Evolutionary conservation across 2,888 invertebrate genomes (phyloP), one percentile per base, ranked within the genome.

Genomic region (Gortyna flavago): DNA sequence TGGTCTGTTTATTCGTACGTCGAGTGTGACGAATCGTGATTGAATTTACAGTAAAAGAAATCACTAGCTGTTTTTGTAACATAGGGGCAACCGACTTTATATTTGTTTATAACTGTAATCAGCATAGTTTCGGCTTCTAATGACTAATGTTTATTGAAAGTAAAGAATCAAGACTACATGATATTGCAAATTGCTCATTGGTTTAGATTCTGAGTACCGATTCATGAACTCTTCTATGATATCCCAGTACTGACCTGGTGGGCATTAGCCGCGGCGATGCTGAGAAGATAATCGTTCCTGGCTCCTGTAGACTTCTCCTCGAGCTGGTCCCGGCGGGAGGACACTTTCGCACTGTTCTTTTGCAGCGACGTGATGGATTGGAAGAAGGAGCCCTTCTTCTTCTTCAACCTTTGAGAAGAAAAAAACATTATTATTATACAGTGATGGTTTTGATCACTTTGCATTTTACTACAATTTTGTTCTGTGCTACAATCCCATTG

Each of bases 341-440:
- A 98, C 66, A 99, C 99, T 97, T 99, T 99, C n/a, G 99, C 99
- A 95, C 99, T 99, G 94, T 99, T 99, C 96, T 99, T 99, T 94
- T 99, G 99, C 88, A 99, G 97, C 77, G 99, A 99, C 16, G 99
- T 99, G 91, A 99, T 98, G 18, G 99, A 99, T 95, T 99, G 99
- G 95, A 99, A 99, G 95, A 99, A 98, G 11, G 99, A 99, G 35
- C 99, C 99, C 91, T 99, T 99, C 97, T 99, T 99, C 97, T 99
- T 99, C 96, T 99, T 99, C 88, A 99, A 96, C 94, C 99, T 99
- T 77, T 25, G 65, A 51, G 41, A 84, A 95, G 93, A 79, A 88
- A 71, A 71, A 25, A 48, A 21, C 2, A 2, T 11, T 18, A 21
- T 68, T 35, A n/a, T n/a, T 57, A n/a, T n/a, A 41, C 25, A 41